Evolutionary conservation across 2,113 vertebrate species (phyloP).

Genomic region (Smithornis capensis): DNA sequence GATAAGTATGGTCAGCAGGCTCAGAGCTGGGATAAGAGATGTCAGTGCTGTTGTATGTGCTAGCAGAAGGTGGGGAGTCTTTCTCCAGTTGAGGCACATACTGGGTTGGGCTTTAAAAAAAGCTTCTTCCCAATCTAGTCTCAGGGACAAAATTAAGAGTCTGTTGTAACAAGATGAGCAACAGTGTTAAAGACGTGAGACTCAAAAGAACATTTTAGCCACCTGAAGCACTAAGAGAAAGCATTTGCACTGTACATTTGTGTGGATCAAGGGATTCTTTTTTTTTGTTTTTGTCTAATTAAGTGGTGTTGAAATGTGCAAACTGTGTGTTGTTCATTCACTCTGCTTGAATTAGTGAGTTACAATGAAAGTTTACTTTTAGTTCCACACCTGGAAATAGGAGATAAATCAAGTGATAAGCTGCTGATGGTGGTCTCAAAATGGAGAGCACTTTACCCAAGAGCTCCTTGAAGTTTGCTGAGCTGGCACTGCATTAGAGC

Average conservation of each 20-base stretch:
- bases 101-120: not conserved
- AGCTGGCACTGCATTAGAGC: slow-evolving; percentile 24
- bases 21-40: not conserved
- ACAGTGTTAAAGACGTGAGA: not conserved
- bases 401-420: slow-evolving; percentile 64
- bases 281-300: slow-evolving; percentile 3
- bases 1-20: not conserved
- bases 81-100: not conserved
- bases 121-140: not conserved
- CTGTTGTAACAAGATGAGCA: slow-evolving; percentile 23
- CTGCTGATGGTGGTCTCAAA: not conserved
- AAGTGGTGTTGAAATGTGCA: slow-evolving; percentile 35
- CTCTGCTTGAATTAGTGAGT: slow-evolving; percentile 54
- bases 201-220: slow-evolving; percentile 21
- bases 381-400: slow-evolving; percentile 59
- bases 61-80: not conserved
- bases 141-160: not conserved
- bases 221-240: not conserved
- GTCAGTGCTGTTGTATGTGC: not conserved
- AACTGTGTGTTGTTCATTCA: not conserved
- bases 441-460: slow-evolving; percentile 15
- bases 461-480: slow-evolving; percentile 29
- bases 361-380: slow-evolving; percentile 47
- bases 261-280: not conserved
- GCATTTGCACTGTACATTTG: not conserved